Evolutionary conservation across 64 coral and sea anemone species (phyloP), one percentile per base, ranked within the genome.

Genomic region (Montipora foliosa): DNA sequence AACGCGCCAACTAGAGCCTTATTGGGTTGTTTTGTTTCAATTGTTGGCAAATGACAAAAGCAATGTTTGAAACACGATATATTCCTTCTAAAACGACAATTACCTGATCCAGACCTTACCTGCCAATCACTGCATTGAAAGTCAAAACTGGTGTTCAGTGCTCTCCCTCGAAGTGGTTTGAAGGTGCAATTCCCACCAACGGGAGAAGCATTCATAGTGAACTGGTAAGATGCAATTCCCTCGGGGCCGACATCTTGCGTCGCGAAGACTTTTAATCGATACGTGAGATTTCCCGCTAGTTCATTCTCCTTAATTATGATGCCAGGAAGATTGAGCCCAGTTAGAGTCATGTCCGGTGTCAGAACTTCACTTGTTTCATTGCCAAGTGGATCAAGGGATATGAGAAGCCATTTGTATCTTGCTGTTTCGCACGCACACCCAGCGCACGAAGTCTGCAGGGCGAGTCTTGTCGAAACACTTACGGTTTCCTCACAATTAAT

Each of bases 171-270:
- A 12, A 0, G 21, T 10, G 91, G 91, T 60, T 74, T 64, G 3
- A 94, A 81, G 8, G 37, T 44, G 59, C 95, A 96, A 2, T 2
- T 44, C 72, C 95, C 95, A 2, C 49, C n/a, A 8, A 0, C 3
- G 3, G 95, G 95, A 21, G 87, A 87, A 12, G 87, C 77, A 77
- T 96, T 96, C 25, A 82, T 90, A 81, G 55, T 67, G 29, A 96
- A 91, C 45, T 89, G 73, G 75, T 94, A 94, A 52, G 73, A 67
- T 5, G 95, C 53, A 22, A 90, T 51, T 67, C 95, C 95, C 7
- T 75, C 22, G 67, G 78, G 80, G 59, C 79, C 66, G 51, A 49
- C 20, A 2, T 46, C 15, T 46, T 22, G 19, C 37, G 49, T 44
- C 3, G 79, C 82, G 44, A 4, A 74, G 55, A 96, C 91, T 67